Evolutionary conservation across 2,888 invertebrate genomes (phyloP), one percentile per base, ranked within the genome.

Genomic region (Xanthostigma xanthostigma): DNA sequence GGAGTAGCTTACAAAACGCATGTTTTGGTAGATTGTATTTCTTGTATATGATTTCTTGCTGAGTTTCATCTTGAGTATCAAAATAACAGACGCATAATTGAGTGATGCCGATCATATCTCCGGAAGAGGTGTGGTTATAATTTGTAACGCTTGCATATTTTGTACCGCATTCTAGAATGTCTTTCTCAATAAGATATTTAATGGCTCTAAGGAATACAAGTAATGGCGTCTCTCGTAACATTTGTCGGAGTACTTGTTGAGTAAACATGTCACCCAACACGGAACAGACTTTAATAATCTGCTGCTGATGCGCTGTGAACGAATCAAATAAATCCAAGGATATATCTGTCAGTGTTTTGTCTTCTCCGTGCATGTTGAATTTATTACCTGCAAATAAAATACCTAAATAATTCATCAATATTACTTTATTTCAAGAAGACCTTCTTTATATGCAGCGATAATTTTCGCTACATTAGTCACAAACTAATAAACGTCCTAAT

Each of bases 301-400:
- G 60, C 56, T 79, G 78, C 58, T 79, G 76, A 57, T 75, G 76
- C 1, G 74, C 70, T 6, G 72, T 73, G 42, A 77, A 65, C n/a
- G 72, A 70, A 60, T 74, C 74, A 51, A 74, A 72, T 59, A 73
- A 69, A 52, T 74, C 71, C 67, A 73, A 69, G 51, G 72, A 66
- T 50, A 73, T 60, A 12, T 72, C 69, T 52, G 72, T 69, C 45
- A 70, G 52, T 56, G 70, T 73, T 36, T 51, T 33, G 12, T 12
- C 11, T 14, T 53, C 53, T 36, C 51, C 50, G 9, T 48, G 46
- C 36, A 56, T 51, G 12, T 49, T 50, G 3, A 54, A 53, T 9
- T 57, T 53, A 10, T 47, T 45, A 2, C 46, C 45, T 14, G 14
- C 13, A 43, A 39, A 12, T 14, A 14, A 40, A 9, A 41, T 41